Evolutionary conservation across 2,797 vertebrate genomes (phyloP).

Genomic region (Malacoraja senta): DNA sequence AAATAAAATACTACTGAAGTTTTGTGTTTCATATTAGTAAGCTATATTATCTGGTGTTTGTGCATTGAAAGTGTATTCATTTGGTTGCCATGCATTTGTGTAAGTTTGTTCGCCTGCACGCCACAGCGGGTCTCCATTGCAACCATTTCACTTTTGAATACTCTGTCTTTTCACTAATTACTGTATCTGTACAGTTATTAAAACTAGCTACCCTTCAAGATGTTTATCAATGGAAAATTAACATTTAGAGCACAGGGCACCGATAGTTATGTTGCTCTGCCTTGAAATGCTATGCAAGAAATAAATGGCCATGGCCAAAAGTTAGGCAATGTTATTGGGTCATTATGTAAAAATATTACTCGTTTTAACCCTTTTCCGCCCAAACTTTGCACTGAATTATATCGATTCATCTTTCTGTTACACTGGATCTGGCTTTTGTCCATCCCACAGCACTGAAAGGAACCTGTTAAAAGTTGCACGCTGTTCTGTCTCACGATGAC

Average conservation of each 20-base stretch:
- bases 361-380: neutral
- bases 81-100: no score
- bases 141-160: neutral
- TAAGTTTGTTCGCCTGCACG: neutral
- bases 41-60: no score
- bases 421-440: neutral
- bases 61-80: no score
- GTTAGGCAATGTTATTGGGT: no score
- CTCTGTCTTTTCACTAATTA: neutral
- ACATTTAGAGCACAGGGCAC: neutral
- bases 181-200: neutral
- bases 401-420: neutral
- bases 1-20: neutral
- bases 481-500: neutral
- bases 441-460: neutral
- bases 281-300: neutral
- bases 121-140: neutral
- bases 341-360: neutral
- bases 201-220: neutral
- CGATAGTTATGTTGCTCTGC: neutral
- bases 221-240: neutral
- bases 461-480: neutral
- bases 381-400: neutral
- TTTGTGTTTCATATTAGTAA: neutral
- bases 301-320: neutral